Conservation (phyloP, 2,888 invertebrate species). For the Tholera decimalis region DNA sequence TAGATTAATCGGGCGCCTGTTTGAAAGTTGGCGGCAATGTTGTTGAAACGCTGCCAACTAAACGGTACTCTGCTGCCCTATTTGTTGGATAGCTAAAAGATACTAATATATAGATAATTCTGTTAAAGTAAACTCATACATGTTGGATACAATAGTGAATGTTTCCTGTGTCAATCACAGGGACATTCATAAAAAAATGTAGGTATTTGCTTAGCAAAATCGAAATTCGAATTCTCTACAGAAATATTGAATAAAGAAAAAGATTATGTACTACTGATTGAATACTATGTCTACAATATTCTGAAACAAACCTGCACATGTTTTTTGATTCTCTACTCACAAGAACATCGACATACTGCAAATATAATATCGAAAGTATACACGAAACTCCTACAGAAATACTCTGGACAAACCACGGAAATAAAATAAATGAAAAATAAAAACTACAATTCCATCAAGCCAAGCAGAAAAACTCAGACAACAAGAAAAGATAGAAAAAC, state of each 20-base stretch:
- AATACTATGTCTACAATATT: not conserved
- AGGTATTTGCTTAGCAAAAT: no score
- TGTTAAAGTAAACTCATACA: not conserved
- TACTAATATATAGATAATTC: not conserved
- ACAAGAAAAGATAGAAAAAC: conserved; percentile 6
- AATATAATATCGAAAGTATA: not conserved
- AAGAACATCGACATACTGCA: not conserved
- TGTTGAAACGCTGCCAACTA: conserved; percentile 40
- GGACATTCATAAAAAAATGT: no score
- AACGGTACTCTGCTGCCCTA: conserved; percentile 33
- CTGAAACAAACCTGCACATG: not conserved
- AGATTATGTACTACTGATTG: not conserved
- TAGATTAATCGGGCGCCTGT: conserved; percentile 17
- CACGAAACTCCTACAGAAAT: not conserved
- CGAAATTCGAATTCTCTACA: no score
- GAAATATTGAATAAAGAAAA: no score
- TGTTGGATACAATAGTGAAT: not conserved
- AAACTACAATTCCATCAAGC: conserved; percentile 16
- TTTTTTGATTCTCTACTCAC: not conserved
- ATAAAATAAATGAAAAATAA: conserved; percentile 1
- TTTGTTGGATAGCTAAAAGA: conserved; percentile 24
- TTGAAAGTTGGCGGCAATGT: conserved; percentile 42
- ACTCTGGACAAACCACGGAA: conserved; percentile 1
- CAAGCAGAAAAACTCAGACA: conserved; percentile 33
- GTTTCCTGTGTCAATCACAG: no score